Percentiles rank a stretch among this genome's conserved stretches.
These are phyloP conservation scores for Erannis defoliaria DNA, from an alignment of 2,888 invertebrate species.

Conservation along the genomic window DNA sequence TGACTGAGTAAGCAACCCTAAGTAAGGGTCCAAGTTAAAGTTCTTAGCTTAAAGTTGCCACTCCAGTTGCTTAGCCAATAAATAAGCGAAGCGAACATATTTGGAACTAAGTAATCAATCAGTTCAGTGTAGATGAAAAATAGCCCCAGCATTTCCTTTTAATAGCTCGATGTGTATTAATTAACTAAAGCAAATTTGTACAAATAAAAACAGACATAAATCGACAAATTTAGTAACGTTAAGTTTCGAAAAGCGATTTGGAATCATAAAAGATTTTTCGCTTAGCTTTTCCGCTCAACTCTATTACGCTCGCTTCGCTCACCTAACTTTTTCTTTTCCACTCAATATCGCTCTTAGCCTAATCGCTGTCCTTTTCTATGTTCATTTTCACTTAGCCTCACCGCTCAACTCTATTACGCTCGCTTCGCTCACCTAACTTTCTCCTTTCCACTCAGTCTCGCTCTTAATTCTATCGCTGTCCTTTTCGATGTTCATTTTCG, in stretches of 20 bases:
- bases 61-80: slow-evolving; percentile 27
- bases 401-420: neutral
- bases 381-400: neutral
- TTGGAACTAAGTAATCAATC: neutral
- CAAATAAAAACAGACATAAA: too few species aligned
- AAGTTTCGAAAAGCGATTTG: too few species aligned
- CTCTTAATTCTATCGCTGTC: neutral
- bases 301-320: neutral
- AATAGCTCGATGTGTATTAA: too few species aligned
- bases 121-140: too few species aligned
- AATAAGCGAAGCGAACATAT: neutral
- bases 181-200: too few species aligned
- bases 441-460: neutral
- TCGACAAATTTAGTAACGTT: too few species aligned
- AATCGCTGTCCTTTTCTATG: neutral
- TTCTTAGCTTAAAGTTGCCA: slow-evolving; percentile 37
- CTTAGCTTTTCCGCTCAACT: neutral
- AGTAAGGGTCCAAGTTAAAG: slow-evolving; percentile 40
- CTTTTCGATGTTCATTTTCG: neutral
- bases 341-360: neutral
- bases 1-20: slow-evolving; percentile 39
- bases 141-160: too few species aligned
- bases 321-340: neutral
- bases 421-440: neutral
- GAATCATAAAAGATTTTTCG: too few species aligned